These are phyloP conservation scores for Eledona agricola DNA, from an alignment of 2,888 invertebrate genomes.

Conservation along the genomic window DNA sequence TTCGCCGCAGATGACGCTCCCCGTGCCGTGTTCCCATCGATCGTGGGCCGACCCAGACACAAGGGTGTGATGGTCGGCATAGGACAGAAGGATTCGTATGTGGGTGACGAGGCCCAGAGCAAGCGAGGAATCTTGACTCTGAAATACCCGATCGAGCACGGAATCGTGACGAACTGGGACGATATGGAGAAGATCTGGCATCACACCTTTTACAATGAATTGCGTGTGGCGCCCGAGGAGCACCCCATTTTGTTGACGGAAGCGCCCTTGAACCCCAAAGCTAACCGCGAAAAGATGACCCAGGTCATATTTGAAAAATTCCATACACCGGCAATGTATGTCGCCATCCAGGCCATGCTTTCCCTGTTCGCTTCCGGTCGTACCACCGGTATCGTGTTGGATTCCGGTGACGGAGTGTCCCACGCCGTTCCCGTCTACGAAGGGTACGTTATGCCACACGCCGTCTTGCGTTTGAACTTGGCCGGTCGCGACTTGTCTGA, in stretches of 20 bases:
- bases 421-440: conserved; percentile 97
- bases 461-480: conserved; percentile 91
- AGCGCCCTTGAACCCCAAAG: conserved; percentile 88
- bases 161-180: conserved; percentile 92
- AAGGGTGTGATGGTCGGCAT: conserved; percentile 88
- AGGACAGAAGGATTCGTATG: conserved; percentile 89
- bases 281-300: conserved; percentile 90
- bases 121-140: conserved; percentile 89
- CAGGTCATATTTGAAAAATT: conserved; percentile 94
- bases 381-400: conserved; percentile 95
- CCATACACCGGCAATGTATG: conserved; percentile 94
- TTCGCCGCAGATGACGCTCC: conserved; percentile 91
- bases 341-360: conserved; percentile 92
- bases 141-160: conserved; percentile 90
- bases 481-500: conserved; percentile 93
- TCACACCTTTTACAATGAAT: conserved; percentile 92
- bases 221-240: conserved; percentile 92
- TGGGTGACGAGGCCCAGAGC: conserved; percentile 78
- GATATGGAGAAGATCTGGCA: conserved; percentile 64
- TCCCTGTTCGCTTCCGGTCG: conserved; percentile 94
- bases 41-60: conserved; percentile 87
- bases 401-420: conserved; percentile 95
- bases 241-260: conserved; percentile 90
- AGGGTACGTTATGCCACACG: conserved; percentile 91
- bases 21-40: conserved; percentile 87